Evolutionary conservation across 37 sponge, comb jelly and placozoan species (phyloP), one percentile per base, ranked within the genome.

Genomic region (Dysidea cf. avara): DNA sequence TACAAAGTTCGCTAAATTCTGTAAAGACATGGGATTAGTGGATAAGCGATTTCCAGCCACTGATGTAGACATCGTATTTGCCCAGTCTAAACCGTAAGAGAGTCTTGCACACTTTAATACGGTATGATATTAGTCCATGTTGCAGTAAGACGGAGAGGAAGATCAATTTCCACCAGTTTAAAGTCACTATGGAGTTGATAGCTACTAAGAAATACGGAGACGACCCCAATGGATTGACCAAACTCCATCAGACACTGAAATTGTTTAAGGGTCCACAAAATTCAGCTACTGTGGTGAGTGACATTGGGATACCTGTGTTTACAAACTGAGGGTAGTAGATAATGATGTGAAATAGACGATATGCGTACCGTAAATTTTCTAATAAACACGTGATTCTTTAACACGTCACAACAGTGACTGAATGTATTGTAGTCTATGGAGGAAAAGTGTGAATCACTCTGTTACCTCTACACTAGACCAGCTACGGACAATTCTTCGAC

Each of bases 41-140:
- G 91, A 86, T 59, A 95, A 95, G 61, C 76, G 76, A 18, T 53
- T 95, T 12, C 84, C 91, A 26, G 33, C 90, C 21, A 95, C 96
- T 2, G 96, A 90, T 37, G 91, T 90, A 29, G 96, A 95, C 67
- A 95, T 95, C 51, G 78, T 83, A 40, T 95, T 90, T 58, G 48
- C 82, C 38, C 83, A 83, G 67, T 17, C 56, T 29, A 89, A 95
- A 81, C 61, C 75, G 87, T 83, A 53, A 76, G 85, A 49, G 20
- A 16, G 0, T 24, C 22, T 3, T 1, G 47, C 16, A 1, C 3
- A 40, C 49, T 39, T 7, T 24, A 30, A 39, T 46, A 30, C 25
- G 47, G 5, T 4, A n/a, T 34, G n/a, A 30, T 40, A 38, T 55
- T 14, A 12, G 22, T 40, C 26, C 20, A 7, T 67, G 16, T 37